phyloP scores from a whole-genome alignment of 2,888 invertebrate species.

The Pantelozetes paolii region DNA sequence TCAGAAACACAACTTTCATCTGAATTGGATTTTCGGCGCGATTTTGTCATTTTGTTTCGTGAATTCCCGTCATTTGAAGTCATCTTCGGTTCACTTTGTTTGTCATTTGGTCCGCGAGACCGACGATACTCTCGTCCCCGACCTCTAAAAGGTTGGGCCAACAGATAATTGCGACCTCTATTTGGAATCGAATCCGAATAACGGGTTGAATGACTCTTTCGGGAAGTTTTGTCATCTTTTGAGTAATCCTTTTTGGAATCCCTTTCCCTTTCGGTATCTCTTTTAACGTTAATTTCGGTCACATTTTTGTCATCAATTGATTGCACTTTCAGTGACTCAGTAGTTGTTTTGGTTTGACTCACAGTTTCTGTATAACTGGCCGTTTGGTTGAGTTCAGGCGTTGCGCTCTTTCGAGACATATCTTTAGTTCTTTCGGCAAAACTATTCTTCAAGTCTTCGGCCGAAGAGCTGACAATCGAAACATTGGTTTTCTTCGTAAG shows the following conservation, averaged over 20 bases:
- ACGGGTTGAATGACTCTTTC: conserved; percentile 18
- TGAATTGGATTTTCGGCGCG: conserved; percentile 11
- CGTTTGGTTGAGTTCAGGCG: not conserved
- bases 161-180: no score
- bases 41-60: conserved; percentile 3
- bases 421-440: not conserved
- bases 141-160: no score
- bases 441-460: not conserved
- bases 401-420: not conserved
- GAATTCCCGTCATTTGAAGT: conserved; percentile 12
- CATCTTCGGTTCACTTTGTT: not conserved
- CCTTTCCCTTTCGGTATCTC: conserved; percentile 32
- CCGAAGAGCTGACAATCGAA: not conserved
- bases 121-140: not conserved
- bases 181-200: not conserved
- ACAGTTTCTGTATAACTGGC: not conserved
- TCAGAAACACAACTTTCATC: conserved; percentile 28
- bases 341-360: not conserved
- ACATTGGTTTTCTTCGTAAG: not conserved
- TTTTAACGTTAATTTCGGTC: conserved; percentile 48
- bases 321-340: not conserved
- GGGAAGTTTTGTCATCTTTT: conserved; percentile 15
- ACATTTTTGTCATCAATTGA: not conserved
- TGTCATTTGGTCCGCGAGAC: not conserved
- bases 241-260: conserved; percentile 7